These are phyloP conservation scores for Strix occidentalis DNA, from an alignment of 2,797 vertebrate genomes.

Conservation along the genomic window DNA sequence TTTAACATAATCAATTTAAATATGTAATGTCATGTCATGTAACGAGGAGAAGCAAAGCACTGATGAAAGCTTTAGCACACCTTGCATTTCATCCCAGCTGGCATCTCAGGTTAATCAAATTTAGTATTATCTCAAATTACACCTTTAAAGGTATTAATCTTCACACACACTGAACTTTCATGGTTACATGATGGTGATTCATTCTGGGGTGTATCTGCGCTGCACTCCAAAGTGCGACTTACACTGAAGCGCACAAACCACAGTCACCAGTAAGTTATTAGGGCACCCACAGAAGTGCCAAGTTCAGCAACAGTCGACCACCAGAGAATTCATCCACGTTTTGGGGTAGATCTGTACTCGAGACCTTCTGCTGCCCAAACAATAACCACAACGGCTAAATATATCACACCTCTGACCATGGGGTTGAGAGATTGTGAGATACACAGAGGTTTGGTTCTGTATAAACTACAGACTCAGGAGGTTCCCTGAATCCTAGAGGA, in stretches of 20 bases:
- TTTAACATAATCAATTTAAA: not conserved
- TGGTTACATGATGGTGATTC: too few species aligned
- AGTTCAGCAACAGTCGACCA: accelerated
- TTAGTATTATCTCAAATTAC: not conserved
- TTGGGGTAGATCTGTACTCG: not conserved
- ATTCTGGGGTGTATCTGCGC: accelerated
- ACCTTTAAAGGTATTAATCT: not conserved
- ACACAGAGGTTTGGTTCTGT: not conserved
- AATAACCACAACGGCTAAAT: not conserved
- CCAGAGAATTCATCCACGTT: not conserved
- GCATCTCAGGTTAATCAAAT: not conserved
- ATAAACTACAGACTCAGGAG: accelerated
- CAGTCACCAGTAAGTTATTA: accelerated
- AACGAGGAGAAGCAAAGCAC: not conserved
- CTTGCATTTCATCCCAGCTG: not conserved
- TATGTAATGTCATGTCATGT: not conserved
- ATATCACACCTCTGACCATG: accelerated
- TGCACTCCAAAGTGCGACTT: not conserved
- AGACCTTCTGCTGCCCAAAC: not conserved
- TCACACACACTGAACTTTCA: not conserved
- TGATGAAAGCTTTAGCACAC: not conserved
- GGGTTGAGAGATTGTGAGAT: accelerated
- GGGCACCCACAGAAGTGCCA: not conserved
- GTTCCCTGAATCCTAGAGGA: not conserved
- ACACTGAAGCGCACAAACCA: too few species aligned